phyloP scores from a whole-genome alignment of 2,888 invertebrate genomes.

The Metacarcinus magister region DNA sequence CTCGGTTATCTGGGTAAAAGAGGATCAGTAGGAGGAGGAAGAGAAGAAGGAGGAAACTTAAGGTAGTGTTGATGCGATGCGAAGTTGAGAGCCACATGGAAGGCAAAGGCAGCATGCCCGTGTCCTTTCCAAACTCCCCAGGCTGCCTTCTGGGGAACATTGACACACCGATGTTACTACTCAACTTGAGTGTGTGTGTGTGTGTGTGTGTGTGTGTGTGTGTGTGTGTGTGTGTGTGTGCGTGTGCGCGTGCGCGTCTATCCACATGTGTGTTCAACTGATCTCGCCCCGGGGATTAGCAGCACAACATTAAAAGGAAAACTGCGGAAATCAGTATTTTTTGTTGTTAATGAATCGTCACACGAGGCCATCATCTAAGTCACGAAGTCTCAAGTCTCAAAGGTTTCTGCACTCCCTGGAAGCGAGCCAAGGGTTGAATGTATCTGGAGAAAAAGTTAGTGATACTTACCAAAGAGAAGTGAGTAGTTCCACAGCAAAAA shows the following conservation, averaged over 20 bases:
- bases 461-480: not conserved
- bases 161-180: not conserved
- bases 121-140: not conserved
- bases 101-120: not conserved
- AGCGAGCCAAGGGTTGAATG: not conserved
- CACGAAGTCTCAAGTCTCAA: not conserved
- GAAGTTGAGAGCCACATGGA: not conserved
- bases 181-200: slow-evolving; percentile 17
- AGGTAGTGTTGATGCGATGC: not conserved
- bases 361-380: not conserved
- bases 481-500: not conserved
- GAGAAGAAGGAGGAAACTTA: not conserved
- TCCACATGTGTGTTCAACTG: not conserved
- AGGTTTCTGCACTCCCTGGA: not conserved
- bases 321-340: not conserved
- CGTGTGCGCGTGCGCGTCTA: not conserved
- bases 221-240: not conserved
- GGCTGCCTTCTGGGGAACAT: not conserved
- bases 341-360: not conserved
- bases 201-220: slow-evolving; percentile 43
- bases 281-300: not conserved
- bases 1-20: not conserved
- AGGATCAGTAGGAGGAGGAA: not conserved
- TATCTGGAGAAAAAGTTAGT: not conserved
- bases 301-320: not conserved